Evolutionary conservation across 2,888 invertebrate genomes (phyloP), one percentile per base, ranked within the genome.

Genomic region (Linnaemya tessellans): DNA sequence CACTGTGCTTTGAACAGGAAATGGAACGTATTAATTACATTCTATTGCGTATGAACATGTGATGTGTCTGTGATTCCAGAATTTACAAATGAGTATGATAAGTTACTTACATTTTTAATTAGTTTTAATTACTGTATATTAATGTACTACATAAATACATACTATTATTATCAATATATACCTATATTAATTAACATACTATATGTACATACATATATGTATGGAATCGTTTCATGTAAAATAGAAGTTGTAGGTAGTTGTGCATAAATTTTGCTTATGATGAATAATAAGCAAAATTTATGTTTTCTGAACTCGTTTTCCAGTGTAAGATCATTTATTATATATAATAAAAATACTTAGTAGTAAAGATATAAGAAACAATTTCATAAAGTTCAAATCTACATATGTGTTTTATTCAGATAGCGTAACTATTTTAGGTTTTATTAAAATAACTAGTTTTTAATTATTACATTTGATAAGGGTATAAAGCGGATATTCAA

Each of bases 51-150:
- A 64, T 65, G 65, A 54, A 56, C n/a, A 54, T 80, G 84, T 80
- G 83, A 86, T 86, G 71, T 86, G 81, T 84, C 87, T 87, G 80
- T 86, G 86, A 86, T 86, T 75, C 80, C 73, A 71, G 73, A 85
- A 79, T 65, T 30, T 65, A 71, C 58, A 82, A n/a, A n/a, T n/a
- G n/a, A n/a, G n/a, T 85, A 81, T 74, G 70, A 56, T 54, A 35
- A 62, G 38, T 58, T 58, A 64, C 13, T 60, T 22, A 54, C 35
- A 3, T 46, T 38, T 0, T 43, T 60, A 60, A 20, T 73, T 43
- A 46, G 10, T 56, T 70, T 41, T 70, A 41, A 54, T 20, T 3
- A 9, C 18, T 15, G n/a, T 9, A 30, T 58, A 43, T 35, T 35
- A 1, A 38, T 30, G 38, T 35, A n/a, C n/a, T n/a, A 35, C 8